Evolutionary conservation across 2,797 vertebrate species (phyloP), one percentile per base, ranked within the genome.

Genomic region (Pseudochirops corinnae): DNA sequence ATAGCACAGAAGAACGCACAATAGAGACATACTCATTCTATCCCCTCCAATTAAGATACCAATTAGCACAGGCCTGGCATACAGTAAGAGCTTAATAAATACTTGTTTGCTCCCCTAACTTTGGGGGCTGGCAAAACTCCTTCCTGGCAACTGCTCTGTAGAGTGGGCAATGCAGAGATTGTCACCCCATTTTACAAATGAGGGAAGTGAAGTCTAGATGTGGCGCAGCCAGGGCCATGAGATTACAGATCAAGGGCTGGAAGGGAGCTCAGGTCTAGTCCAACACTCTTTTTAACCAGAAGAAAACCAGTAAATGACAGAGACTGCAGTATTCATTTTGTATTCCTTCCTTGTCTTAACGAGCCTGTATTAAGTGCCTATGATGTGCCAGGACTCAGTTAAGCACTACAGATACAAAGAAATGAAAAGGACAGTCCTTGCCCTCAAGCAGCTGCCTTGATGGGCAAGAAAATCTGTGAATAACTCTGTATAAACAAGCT

Each of bases 1-100:
- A 9, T 18, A 9, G 18, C 5, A 0, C 9, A 74, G n/a, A 21
- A n/a, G 6, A 21, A 39, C 3, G 7, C n/a, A 9, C 18, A 12
- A 39, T 7, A 74, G 33, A n/a, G 7, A 21, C 1, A 18, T n/a
- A 6, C n/a, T 74, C 39, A 39, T 74, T 74, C 14, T 39, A 39
- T 21, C 67, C 18, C 24, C 67, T 39, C 12, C 33, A n/a, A n/a
- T n/a, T 67, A 67, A 67, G 33, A 67, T 67, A 33, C 62, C 5
- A 4, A 5, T 33, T 31, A 62, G 60, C 31, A n/a, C n/a, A 9
- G 67, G 18, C n/a, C 67, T 74, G 62, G 67, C 67, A n/a, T 14
- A 39, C 18, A 24, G 6, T 24, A 39, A 39, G n/a, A 74, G 67
- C 67, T 74, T 21, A 18, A 39, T 39, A 74, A 74, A 39, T 74